phyloP scores from a whole-genome alignment of 2,888 invertebrate species.

The Himalopsyche japonica region DNA sequence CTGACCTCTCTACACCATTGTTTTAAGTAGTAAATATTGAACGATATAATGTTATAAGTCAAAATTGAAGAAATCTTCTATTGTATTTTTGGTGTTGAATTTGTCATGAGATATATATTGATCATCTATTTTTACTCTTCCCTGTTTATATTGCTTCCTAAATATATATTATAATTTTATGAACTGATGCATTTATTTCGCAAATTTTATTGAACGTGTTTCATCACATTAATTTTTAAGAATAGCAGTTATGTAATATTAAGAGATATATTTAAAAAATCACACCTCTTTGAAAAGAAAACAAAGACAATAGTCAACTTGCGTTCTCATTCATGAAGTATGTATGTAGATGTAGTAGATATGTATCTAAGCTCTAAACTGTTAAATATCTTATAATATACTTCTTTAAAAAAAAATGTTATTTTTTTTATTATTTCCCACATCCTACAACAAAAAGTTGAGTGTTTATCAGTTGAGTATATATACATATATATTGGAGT shows the following conservation, averaged over 20 bases:
- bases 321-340: slow-evolving; percentile 28
- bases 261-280: slow-evolving; percentile 6
- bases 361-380: slow-evolving; percentile 27
- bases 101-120: background rate
- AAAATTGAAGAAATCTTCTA: too few species aligned
- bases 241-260: slow-evolving; percentile 20
- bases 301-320: slow-evolving; percentile 32
- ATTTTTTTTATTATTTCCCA: background rate
- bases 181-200: slow-evolving; percentile 21
- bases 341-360: slow-evolving; percentile 22
- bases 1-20: too few species aligned
- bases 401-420: slow-evolving; percentile 27
- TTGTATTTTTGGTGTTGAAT: background rate
- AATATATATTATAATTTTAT: slow-evolving; percentile 3
- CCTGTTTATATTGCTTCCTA: slow-evolving; percentile 4
- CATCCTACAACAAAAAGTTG: too few species aligned
- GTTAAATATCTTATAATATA: slow-evolving; percentile 34
- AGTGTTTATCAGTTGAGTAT: too few species aligned
- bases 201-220: slow-evolving; percentile 13
- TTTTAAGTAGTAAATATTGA: too few species aligned
- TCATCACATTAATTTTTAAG: slow-evolving; percentile 19
- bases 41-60: too few species aligned
- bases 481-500: too few species aligned
- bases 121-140: background rate
- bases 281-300: slow-evolving; percentile 27